Conservation (phyloP, 2,113 vertebrate species). For the Athene noctua region DNA sequence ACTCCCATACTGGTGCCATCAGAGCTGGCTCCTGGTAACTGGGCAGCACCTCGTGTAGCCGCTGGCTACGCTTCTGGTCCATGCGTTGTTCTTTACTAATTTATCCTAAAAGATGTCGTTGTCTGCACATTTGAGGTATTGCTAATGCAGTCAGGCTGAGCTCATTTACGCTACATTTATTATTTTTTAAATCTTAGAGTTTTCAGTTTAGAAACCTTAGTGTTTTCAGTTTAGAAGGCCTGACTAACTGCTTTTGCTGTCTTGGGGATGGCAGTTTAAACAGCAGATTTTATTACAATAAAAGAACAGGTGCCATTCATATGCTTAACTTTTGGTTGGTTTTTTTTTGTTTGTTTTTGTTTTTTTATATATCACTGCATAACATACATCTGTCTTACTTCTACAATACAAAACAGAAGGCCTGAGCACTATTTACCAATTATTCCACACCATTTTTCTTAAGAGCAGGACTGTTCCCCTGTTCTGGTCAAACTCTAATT, state of each 20-base stretch:
- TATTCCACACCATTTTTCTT: not conserved
- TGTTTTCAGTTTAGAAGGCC: not conserved
- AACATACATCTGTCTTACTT: not conserved
- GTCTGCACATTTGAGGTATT: not conserved
- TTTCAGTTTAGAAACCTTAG: not conserved
- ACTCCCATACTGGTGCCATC: not conserved
- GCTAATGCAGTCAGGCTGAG: not conserved
- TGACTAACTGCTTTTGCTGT: not conserved
- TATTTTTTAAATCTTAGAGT: not conserved
- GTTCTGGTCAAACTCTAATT: constrained; percentile 26
- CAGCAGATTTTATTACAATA: constrained; percentile 12
- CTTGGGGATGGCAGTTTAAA: not conserved
- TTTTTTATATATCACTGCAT: not conserved
- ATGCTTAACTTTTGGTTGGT: not conserved
- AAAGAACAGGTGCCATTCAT: constrained; percentile 2
- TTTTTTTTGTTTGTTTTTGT: not conserved
- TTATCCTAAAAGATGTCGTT: not conserved
- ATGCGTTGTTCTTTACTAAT: not conserved
- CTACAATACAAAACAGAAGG: not conserved
- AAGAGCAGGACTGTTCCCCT: not conserved
- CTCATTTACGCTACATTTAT: not conserved
- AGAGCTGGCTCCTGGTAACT: too few relatives aligned
- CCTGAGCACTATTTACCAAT: not conserved
- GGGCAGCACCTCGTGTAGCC: not conserved
- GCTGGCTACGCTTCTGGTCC: not conserved